Base-by-base conservation (phyloP, 2,113 vertebrate species). In the Mus spicilegus region DNA sequence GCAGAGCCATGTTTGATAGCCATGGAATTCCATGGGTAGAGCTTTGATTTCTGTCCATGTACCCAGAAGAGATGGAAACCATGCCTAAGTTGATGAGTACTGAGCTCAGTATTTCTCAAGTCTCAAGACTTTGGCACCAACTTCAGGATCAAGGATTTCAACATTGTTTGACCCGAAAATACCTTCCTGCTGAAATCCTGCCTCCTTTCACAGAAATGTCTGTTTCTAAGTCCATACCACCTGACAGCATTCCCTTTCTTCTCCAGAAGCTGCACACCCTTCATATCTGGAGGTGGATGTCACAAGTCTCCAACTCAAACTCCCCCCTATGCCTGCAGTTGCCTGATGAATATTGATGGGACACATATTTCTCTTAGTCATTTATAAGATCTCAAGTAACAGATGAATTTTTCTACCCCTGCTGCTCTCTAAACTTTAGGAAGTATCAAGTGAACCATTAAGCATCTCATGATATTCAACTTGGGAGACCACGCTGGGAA, bases 391-490 rank as follows among this genome's bases (percentile, higher is more conserved):
- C 82, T 98, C 97, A 97, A 97, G 93, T 97, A 97, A 98, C 97
- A 97, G 98, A 96, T 94, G 97, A 98, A 98, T 98, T 97, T 97
- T 97, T 96, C 93, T 92, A 96, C 80, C 89, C 96, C 96, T 95
- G 42, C 95, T 98, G 89, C 90, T 98, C 93, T 97, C 93, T 97
- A 88, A 96, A 95, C 98, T 98, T 95, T 96, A 93, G 96, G 82
- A 98, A 98, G 97, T 98, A 98, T 97, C 75, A 97, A 97, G 96
- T 97, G 97, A 98, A 95, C 97, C 97, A 97, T 98, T 97, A 98
- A 96, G 95, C 89, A 97, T 96, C 98, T 97, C 86, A 96, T 97
- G 96, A 98, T 98, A 97, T 98, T 97, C 96, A 96, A 95, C 87
- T 97, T 98, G 97, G 97, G 97, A 0, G 4, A 97, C 95, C 97